Evolutionary conservation across 2,888 invertebrate species (phyloP).

Genomic region (Stenodema calcarata): DNA sequence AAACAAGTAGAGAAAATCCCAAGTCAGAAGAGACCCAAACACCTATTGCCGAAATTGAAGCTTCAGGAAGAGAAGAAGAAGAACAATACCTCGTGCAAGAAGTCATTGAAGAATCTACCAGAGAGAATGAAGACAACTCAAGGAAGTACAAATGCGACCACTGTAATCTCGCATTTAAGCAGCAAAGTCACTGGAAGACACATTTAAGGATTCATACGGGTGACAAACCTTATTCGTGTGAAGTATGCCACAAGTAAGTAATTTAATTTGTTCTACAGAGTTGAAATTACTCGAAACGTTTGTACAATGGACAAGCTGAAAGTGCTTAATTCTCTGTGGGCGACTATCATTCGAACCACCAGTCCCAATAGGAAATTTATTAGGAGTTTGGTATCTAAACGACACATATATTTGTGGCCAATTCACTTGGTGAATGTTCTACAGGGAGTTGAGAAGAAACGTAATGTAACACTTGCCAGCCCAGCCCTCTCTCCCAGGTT

Average conservation of each 20-base stretch:
- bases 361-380: no score
- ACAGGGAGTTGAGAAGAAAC: no score
- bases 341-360: no score
- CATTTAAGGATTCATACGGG: conserved; percentile 61
- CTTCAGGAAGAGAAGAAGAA: background rate
- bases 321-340: no score
- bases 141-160: conserved; percentile 41
- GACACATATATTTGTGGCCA: no score
- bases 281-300: no score
- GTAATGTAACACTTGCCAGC: no score
- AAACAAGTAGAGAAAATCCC: background rate
- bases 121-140: background rate
- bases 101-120: conserved; percentile 33
- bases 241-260: conserved; percentile 60
- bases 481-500: no score
- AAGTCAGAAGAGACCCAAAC: background rate
- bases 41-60: background rate
- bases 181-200: conserved; percentile 67
- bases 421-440: no score
- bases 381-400: no score
- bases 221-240: conserved; percentile 61
- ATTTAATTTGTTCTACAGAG: background rate
- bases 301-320: no score
- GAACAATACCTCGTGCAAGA: background rate
- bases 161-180: conserved; percentile 64